Evolutionary conservation across 2,888 invertebrate genomes (phyloP), one percentile per base, ranked within the genome.

Genomic region (Acrobasis repandana): DNA sequence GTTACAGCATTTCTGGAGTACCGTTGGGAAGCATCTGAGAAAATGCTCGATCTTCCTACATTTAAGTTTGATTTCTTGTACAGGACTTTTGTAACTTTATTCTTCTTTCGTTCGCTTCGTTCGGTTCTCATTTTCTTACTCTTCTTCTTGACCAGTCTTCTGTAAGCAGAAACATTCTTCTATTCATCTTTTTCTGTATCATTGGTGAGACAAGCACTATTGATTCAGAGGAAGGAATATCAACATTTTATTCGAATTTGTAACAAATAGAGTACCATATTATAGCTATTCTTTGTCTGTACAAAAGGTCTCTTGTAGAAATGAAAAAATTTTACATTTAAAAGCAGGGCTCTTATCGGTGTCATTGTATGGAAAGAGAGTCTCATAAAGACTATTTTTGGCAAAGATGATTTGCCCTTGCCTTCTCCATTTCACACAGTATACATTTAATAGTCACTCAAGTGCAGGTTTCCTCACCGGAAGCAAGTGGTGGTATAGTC

Each of bases 161-260:
- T 90, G 90, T 68, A 90, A 90, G 72, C 80, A 88, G 82, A 77
- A 86, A 88, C 79, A 76, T 80, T 80, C 74, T 80, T 85, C 85
- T 83, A 74, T 83, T 85, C 85, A 85, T 79, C 70, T 70, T 76
- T 65, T 65, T 66, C 50, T 68, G 63, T 61, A 69, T 72, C 58
- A 57, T 60, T 50, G 54, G 49, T 15, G 16, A n/a, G 11, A 15
- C 11, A 15, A 16, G 16, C 16, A 16, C 36, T 43, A 43, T 43
- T 43, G 43, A 43, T 43, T 38, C 51, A 54, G 2, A 16, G 36
- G 36, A 9, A n/a, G 18, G 36, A 6, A 10, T 33, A 20, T 2
- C 5, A 43, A 14, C 9, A n/a, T 14, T 43, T 14, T n/a, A 14
- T 43, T 43, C 9, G 11, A 14, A 43, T n/a, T 43, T 28, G 28